Percentiles rank a stretch among this genome's conserved stretches.
These are phyloP conservation scores for Drosophila mayaguana DNA, from an alignment of 2,888 invertebrate species.

Conservation along the genomic window DNA sequence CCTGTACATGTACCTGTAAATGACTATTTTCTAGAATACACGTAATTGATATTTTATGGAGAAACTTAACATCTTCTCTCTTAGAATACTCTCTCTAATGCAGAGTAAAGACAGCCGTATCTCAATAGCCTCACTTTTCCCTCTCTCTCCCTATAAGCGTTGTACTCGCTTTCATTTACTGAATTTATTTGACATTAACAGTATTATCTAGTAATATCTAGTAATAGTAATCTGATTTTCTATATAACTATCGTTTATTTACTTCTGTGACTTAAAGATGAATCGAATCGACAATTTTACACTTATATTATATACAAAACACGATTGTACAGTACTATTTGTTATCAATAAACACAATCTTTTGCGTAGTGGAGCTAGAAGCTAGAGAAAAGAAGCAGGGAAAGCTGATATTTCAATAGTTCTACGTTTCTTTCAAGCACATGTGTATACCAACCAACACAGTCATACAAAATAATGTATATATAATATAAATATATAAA, in stretches of 20 bases:
- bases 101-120: neutral
- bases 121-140: neutral
- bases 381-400: too few species aligned
- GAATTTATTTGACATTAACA: neutral
- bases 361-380: neutral
- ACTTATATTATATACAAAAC: neutral
- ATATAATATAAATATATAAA: too few species aligned
- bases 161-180: neutral
- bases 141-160: too few species aligned
- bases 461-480: too few species aligned
- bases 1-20: too few species aligned
- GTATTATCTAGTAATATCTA: too few species aligned
- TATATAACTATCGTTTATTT: too few species aligned
- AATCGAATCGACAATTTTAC: neutral
- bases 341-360: neutral
- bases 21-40: neutral
- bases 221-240: too few species aligned
- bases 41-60: neutral
- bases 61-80: neutral
- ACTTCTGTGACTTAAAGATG: too few species aligned
- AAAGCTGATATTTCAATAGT: too few species aligned
- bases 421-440: too few species aligned
- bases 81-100: neutral
- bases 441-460: too few species aligned
- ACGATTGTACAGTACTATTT: neutral